Base-by-base conservation (phyloP, 2,888 invertebrate species). In the Tinea trinotella region DNA sequence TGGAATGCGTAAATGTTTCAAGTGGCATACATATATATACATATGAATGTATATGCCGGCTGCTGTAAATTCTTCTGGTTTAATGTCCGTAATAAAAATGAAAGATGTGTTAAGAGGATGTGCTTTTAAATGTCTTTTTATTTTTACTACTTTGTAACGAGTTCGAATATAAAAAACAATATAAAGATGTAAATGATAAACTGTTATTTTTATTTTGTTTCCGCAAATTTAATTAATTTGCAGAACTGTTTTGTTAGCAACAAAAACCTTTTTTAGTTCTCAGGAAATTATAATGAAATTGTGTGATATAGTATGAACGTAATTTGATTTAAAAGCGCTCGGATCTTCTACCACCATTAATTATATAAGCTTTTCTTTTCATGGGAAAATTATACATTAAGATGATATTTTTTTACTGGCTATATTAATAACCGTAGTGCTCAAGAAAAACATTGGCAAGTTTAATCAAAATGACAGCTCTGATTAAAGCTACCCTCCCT, bases 401-500 rank as follows among this genome's bases (percentile, higher is more conserved):
- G 40, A 40, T 15, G 13, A 40, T 46, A 5, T 46, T 46, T 46
- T 18, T 10, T n/a, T 24, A 22, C 15, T 4, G 12, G 13, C 22
- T 20, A 50, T 50, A 50, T 50, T 50, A 50, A 50, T 50, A 50
- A 52, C 17, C 19, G 52, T 36, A 56, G 52, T 53, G 56, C 35
- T 48, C 56, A 55, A 57, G 64, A 62, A 68, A 73, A 76, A 74
- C 72, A 73, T 65, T 67, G 68, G 67, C 68, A 65, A 69, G 68
- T 77, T 81, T 85, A 83, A 85, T 84, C 82, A 83, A 80, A 75
- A 69, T 71, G 57, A 55, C 49, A 57, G 74, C 71, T 76, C 81
- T 85, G 85, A 85, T 85, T 82, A 85, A 76, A 69, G 72, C 72
- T 66, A 74, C 76, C 80, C 79, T 73, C 73, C 62, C 57, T 34